A percentile compares a stretch with the other conserved stretches of the same genome.
phyloP scores from a whole-genome alignment of 2,113 vertebrate species.

The Solea solea region DNA sequence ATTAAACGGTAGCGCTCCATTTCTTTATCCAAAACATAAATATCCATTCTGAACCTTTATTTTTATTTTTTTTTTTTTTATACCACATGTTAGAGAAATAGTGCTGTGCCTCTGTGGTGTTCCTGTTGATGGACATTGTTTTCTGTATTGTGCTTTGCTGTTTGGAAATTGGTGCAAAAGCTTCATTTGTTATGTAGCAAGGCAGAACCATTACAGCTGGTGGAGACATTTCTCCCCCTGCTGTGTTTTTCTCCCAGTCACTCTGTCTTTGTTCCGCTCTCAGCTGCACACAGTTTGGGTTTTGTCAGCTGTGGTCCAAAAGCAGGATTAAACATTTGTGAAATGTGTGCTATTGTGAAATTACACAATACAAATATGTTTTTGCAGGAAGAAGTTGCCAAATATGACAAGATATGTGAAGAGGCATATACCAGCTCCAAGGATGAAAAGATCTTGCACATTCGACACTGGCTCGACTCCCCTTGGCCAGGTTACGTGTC shows the following conservation, averaged over 20 bases:
- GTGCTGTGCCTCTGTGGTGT: constrained; percentile 10
- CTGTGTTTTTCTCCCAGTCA: background rate
- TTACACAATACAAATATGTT: constrained; percentile 15
- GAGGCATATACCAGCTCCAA: constrained; percentile 90
- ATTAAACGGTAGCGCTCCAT: constrained; percentile 46
- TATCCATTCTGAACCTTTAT: constrained; percentile 46
- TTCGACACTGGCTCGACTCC: constrained; percentile 92
- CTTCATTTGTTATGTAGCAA: constrained; percentile 23
- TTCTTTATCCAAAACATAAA: constrained; percentile 57
- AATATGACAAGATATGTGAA: constrained; percentile 94
- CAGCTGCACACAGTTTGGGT: constrained; percentile 1
- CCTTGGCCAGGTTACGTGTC: constrained; percentile 86
- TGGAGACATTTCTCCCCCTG: constrained; percentile 7
- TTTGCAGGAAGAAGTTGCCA: constrained; percentile 90
- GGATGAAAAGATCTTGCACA: constrained; percentile 91
- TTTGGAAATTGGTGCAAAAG: constrained; percentile 35
- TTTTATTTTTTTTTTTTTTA: constrained; percentile 44
- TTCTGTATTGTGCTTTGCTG: constrained; percentile 47
- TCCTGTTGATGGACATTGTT: constrained; percentile 55
- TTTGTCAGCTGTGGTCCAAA: constrained; percentile 9
- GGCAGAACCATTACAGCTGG: constrained; percentile 19
- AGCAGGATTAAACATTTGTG: background rate
- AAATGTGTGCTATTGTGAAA: background rate
- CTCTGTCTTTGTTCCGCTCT: background rate
- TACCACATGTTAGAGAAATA: constrained; percentile 41